Base-by-base conservation (phyloP, 2,113 vertebrate genomes). In the Nibea albiflora region DNA sequence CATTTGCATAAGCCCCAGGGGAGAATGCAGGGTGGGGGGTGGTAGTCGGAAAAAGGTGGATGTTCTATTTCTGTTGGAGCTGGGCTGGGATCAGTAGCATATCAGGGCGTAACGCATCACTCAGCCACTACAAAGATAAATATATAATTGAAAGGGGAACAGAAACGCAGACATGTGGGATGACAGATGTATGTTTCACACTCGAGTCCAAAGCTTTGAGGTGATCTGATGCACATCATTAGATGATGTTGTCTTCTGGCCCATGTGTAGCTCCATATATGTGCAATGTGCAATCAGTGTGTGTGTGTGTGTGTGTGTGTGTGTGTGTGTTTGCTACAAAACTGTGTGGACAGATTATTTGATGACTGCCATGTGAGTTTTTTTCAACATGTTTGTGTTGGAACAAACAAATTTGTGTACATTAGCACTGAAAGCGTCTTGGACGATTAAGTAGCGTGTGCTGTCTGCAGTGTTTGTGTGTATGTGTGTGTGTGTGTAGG, bases 41-140 rank as follows among this genome's bases (percentile, higher is more conserved):
- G 26, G 42, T 53, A 39, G 83, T 19, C 12, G 81, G 85, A 82
- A 84, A 84, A 81, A 91, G 79, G 47, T 85, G 83, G 17, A 80
- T 69, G 84, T 88, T 90, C 89, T 85, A 87, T 92, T 91, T 92
- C 76, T 85, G 89, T 92, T 72, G 46, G 35, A 74, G 35, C 7
- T 35, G 35, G 80, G 76, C 75, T 53, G 49, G 88, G 86, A 89
- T 90, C 78, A 86, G 84, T 58, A 83, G 74, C 79, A 83, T 76
- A 85, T 82, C 67, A 64, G 60, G 52, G 60, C 87, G 83, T 77
- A 60, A 64, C 56, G 44, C 84, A 50, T 85, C 75, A 72, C 64
- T 84, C 80, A 85, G 58, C 80, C 72, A 66, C 88, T 85, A 64
- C 87, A 88, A 85, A 90, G 80, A 90, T 80, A 85, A 85, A 90